phyloP scores from a whole-genome alignment of 2,888 invertebrate genomes.

The Dryobotodes eremita region DNA sequence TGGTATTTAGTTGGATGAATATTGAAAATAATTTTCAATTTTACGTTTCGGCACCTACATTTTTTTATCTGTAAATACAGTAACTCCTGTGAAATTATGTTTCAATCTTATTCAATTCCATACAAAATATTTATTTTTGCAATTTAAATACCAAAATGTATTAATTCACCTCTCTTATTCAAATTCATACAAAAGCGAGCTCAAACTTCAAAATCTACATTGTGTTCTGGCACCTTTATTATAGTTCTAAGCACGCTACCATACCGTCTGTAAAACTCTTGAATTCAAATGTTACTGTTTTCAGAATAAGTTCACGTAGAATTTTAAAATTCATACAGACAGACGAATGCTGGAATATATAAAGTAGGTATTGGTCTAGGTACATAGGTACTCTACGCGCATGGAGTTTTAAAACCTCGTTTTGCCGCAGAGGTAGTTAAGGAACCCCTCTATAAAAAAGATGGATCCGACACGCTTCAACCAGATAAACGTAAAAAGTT shows the following conservation, averaged over 20 bases:
- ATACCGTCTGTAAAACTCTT: conserved; percentile 48
- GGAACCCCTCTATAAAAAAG: conserved; percentile 4
- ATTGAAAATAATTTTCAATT: not conserved
- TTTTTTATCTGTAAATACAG: not conserved
- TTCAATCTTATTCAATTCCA: not conserved
- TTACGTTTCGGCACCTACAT: not conserved
- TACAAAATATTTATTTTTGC: not conserved
- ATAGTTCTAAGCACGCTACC: conserved; percentile 47
- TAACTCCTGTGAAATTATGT: not conserved
- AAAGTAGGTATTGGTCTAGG: conserved; percentile 34
- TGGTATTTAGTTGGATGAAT: not conserved
- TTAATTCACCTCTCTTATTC: conserved; percentile 20
- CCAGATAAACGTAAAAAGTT: not conserved
- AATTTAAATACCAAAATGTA: not conserved
- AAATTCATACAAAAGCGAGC: conserved; percentile 7
- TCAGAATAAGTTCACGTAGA: conserved; percentile 59
- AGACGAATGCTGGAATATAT: conserved; percentile 42
- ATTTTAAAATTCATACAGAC: conserved; percentile 60
- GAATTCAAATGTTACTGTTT: conserved; percentile 60
- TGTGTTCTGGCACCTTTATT: conserved; percentile 42
- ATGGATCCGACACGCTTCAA: conserved; percentile 3
- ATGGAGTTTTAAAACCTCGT: conserved; percentile 34
- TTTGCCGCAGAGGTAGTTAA: conserved; percentile 28
- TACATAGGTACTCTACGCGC: conserved; percentile 27
- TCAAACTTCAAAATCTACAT: conserved; percentile 28